Base-by-base conservation (phyloP, 2,113 vertebrate genomes). In the Odontophorus gujanensis region DNA sequence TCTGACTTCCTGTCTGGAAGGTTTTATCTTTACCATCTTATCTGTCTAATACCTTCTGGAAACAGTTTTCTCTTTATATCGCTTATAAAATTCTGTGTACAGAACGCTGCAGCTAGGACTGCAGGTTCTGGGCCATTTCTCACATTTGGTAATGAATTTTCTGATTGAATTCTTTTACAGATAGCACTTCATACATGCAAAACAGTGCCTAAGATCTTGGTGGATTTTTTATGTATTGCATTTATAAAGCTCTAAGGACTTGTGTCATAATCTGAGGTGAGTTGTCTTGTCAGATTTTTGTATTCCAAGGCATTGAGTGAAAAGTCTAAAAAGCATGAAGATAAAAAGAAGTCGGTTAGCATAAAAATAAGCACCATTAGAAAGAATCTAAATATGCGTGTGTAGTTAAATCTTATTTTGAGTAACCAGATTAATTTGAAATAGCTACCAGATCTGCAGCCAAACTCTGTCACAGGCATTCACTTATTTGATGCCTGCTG, bases 81-180 rank as follows among this genome's bases (percentile, higher is more conserved):
- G 71, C 75, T 89, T 91, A 90, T 94, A 93, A 93, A 87, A 65
- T 92, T 82, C 58, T 80, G 63, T 57, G 36, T 85, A 85, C 38
- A 80, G 67, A 92, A 91, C 13, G 4, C 47, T 65, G 76, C 28
- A 63, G 47, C 48, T 78, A n/a, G 47, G 68, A 34, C 78, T 43
- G 55, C 26, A 85, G 59, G 87, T 91, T 91, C 67, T 77, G 81
- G 81, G 75, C 74, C 75, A 92, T 92, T 94, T 94, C 75, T 87
- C 55, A 79, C 71, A 69, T 91, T 96, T 95, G 71, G 26, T 89
- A 95, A 95, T 96, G 87, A 92, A 73, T 93, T 95, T 94, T 92
- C 63, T 91, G 87, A 89, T 80, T 83, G 72, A 94, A 85, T 91
- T 94, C 7, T 95, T 89, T 80, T 95, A 80, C 59, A 67, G 84